Evolutionary conservation across 2,797 vertebrate genomes (phyloP), one percentile per base, ranked within the genome.

Genomic region (Crypturellus tataupa): DNA sequence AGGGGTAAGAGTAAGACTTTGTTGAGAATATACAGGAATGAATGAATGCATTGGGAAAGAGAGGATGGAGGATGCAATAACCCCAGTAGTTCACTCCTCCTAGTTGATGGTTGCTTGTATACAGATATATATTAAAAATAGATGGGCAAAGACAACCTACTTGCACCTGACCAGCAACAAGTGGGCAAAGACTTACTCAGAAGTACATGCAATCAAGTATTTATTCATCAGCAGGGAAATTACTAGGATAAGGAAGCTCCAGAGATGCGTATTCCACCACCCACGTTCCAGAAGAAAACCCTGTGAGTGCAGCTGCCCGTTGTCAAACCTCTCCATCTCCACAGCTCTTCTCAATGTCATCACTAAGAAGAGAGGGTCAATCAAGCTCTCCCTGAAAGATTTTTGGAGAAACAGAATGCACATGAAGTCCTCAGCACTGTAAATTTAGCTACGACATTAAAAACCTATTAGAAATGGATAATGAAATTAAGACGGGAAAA

Each of bases 401-500:
- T 91, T 64, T 76, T 77, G 69, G 63, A 79, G 80, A 77, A 95
- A 42, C 53, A 89, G 84, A 93, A 92, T 63, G 85, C 33, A 59
- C 47, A 39, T 2, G 0, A 85, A 93, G 67, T 44, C 53, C 80
- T 73, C 0, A 0, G 24, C 69, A 35, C 72, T 51, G 70, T 84
- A 94, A 94, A 95, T 92, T 92, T 65, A 91, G 76, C 55, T 60
- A 85, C 85, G 84, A 87, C 73, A 92, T 96, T 95, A 96, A 95
- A 95, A 70, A 93, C 24, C 46, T 84, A 94, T 96, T 96, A 95
- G 90, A 86, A 95, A 85, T 37, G 72, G 95, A 68, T 95, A 95
- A 96, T 92, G 91, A 96, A 97, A 96, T 96, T 89, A 95, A 96
- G 93, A 86, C 80, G 79, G 56, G 75, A 63, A 37, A 75, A 86